Evolutionary conservation across 1,140 invertebrate genomes (phyloP).

Genomic region (Drosophila leontia): DNA sequence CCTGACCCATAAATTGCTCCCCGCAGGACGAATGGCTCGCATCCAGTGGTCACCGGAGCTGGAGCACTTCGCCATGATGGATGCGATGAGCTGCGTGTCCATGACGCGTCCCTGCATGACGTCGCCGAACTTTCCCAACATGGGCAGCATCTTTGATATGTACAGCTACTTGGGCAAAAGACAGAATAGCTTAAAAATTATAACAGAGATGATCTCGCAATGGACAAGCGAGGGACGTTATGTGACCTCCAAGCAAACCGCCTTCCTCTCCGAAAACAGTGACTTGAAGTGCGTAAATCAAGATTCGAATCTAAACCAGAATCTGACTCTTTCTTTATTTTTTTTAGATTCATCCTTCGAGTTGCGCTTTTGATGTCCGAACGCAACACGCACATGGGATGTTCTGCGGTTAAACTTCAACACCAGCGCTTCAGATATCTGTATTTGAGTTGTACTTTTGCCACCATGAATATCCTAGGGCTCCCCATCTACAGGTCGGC

Average conservation of each 20-base stretch:
- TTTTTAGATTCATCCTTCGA: not conserved
- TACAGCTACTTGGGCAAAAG: not conserved
- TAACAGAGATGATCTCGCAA: not conserved
- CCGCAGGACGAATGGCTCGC: conserved; percentile 5
- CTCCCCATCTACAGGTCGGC: not conserved
- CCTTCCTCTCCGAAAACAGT: not conserved
- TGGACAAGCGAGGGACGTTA: not conserved
- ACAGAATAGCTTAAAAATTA: not conserved
- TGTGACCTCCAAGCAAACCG: not conserved
- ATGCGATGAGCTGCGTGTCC: not conserved
- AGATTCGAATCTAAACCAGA: not conserved
- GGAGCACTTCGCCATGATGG: conserved; percentile 1
- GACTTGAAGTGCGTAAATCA: not conserved
- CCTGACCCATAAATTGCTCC: not conserved
- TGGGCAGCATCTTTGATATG: conserved; percentile 1
- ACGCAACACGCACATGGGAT: conserved; percentile 1
- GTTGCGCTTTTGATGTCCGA: not conserved
- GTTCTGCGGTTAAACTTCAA: not conserved
- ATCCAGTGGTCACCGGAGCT: not conserved
- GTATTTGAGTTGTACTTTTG: not conserved
- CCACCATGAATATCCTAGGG: not conserved
- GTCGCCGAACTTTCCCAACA: conserved; percentile 7
- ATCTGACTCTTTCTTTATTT: not conserved
- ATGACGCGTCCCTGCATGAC: conserved; percentile 4
- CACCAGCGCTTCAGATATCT: not conserved